Conservation (phyloP, 2,888 invertebrate species). For the Lochmaea crataegi region DNA sequence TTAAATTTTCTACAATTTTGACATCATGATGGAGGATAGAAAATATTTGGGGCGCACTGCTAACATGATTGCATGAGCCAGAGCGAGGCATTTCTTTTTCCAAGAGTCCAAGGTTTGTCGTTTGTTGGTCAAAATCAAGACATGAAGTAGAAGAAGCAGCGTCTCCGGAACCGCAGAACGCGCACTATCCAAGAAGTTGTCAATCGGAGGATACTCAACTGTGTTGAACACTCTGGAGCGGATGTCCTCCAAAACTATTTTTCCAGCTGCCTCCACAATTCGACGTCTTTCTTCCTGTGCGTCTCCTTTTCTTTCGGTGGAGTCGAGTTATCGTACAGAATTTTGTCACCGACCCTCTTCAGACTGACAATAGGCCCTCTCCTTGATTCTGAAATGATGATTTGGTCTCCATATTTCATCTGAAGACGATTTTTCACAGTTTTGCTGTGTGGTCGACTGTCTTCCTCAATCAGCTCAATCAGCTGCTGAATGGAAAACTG, state of each 20-base stretch:
- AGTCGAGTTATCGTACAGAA: slow-evolving; percentile 7
- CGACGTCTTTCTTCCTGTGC: slow-evolving; percentile 9
- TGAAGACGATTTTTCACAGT: slow-evolving; percentile 20
- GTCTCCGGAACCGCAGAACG: too few species aligned
- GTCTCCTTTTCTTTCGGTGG: background rate
- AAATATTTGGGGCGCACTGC: too few species aligned
- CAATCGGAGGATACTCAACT: slow-evolving; percentile 2
- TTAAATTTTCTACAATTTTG: too few species aligned
- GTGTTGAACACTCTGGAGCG: slow-evolving; percentile 1
- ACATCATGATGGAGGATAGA: too few species aligned
- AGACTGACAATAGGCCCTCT: slow-evolving; percentile 9
- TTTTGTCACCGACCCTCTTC: slow-evolving; percentile 10
- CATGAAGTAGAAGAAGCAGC: too few species aligned
- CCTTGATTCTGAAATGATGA: slow-evolving; percentile 1
- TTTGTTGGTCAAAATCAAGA: too few species aligned
- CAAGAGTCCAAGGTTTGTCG: too few species aligned
- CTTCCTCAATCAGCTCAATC: slow-evolving; percentile 10
- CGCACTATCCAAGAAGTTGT: background rate
- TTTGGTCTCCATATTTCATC: slow-evolving; percentile 16
- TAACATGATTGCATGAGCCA: too few species aligned
- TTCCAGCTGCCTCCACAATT: slow-evolving; percentile 11
- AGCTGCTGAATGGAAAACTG: slow-evolving; percentile 21
- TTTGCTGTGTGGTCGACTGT: slow-evolving; percentile 21
- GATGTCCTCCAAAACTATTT: slow-evolving; percentile 12
- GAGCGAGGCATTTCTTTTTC: too few species aligned